Conservation (phyloP, 2,888 invertebrate genomes). For the Amphipyra tragopoginis region DNA sequence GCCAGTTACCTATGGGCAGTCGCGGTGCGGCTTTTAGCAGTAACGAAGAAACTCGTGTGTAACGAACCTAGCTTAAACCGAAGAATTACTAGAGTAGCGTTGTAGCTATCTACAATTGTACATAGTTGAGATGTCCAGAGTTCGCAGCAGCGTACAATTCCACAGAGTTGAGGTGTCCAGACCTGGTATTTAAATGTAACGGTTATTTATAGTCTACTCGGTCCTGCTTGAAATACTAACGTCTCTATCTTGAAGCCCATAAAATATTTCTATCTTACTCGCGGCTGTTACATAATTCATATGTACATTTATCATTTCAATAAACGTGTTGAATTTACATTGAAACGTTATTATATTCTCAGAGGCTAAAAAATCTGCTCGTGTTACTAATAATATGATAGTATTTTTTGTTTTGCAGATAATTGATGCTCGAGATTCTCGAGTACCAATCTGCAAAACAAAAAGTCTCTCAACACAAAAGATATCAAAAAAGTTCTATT, state of each 20-base stretch:
- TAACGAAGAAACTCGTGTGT: constrained; percentile 13
- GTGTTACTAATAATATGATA: too few relatives aligned
- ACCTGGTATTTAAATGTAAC: constrained; percentile 47
- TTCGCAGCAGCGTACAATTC: constrained; percentile 1
- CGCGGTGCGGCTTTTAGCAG: constrained; percentile 12
- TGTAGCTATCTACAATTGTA: constrained; percentile 1
- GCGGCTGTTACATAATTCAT: constrained; percentile 10
- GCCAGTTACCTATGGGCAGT: neutral
- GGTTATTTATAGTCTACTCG: constrained; percentile 38
- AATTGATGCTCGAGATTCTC: too few relatives aligned
- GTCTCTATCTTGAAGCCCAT: constrained; percentile 28
- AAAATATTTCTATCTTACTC: constrained; percentile 32
- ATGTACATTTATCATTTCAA: constrained; percentile 18
- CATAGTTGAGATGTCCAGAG: constrained; percentile 19
- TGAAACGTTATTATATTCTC: neutral
- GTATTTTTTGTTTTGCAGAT: too few relatives aligned
- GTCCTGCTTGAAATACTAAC: constrained; percentile 37
- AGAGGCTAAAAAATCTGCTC: too few relatives aligned
- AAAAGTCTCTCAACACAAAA: too few relatives aligned
- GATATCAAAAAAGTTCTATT: too few relatives aligned
- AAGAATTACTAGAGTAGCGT: constrained; percentile 6
- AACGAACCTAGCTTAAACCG: constrained; percentile 17
- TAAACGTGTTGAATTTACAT: constrained; percentile 1
- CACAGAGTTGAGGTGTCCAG: constrained; percentile 12
- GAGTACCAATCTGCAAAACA: too few relatives aligned